These are phyloP conservation scores for Mesembrinibis cayennensis DNA, from an alignment of 2,113 vertebrate species.

Conservation along the genomic window DNA sequence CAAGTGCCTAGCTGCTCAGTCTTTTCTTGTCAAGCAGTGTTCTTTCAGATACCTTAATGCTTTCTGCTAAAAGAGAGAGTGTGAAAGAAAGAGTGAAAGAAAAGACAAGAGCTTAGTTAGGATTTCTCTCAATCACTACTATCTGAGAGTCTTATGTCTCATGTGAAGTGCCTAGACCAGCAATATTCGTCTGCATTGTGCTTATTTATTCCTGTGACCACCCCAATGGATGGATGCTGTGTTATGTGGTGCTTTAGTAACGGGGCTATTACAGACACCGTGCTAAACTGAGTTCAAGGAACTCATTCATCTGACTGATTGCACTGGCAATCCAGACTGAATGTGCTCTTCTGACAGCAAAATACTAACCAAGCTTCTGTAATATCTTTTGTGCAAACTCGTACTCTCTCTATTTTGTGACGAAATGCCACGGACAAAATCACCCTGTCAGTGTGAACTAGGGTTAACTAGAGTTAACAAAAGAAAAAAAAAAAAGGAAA, in stretches of 20 bases:
- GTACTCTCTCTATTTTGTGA: not conserved
- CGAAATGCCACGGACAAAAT: not conserved
- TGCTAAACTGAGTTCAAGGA: constrained; percentile 35
- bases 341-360: not conserved
- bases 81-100: not conserved
- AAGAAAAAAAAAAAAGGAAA: not conserved
- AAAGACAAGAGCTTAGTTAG: not conserved
- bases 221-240: not conserved
- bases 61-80: not conserved
- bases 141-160: not conserved
- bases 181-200: not conserved
- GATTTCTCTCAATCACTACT: not conserved
- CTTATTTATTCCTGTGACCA: not conserved
- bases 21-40: not conserved
- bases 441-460: not conserved
- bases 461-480: not conserved
- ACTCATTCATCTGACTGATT: constrained; percentile 37
- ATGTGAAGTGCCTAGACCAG: not conserved
- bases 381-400: not conserved
- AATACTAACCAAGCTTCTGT: not conserved
- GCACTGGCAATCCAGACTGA: not conserved
- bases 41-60: not conserved
- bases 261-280: not conserved
- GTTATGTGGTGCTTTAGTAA: not conserved
- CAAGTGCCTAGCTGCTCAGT: not conserved